These are phyloP conservation scores for Drosophila nikananu DNA, from an alignment of 1,140 invertebrate species.

Conservation along the genomic window DNA sequence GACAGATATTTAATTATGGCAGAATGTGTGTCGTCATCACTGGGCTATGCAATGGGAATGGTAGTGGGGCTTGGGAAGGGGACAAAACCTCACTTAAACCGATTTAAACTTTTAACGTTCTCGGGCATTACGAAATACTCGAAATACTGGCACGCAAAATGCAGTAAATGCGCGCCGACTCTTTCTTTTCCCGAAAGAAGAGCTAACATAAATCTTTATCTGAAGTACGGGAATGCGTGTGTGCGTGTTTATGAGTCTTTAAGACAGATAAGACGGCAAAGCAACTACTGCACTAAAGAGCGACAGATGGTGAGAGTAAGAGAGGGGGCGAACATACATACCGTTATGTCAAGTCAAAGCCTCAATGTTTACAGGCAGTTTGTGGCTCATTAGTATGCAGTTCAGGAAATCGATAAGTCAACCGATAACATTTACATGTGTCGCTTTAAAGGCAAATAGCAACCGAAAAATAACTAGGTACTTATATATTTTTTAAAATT, in stretches of 20 bases:
- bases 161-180: constrained; percentile 17
- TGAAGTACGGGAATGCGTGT: constrained; percentile 55
- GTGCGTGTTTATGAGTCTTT: constrained; percentile 48
- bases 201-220: constrained; percentile 77
- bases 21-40: constrained; percentile 80
- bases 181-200: constrained; percentile 39
- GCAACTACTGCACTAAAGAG: constrained; percentile 37
- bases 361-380: constrained; percentile 23
- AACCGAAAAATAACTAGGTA: no score
- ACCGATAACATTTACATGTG: constrained; percentile 22
- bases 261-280: constrained; percentile 34
- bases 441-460: constrained; percentile 1
- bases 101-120: constrained; percentile 63
- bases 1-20: constrained; percentile 57
- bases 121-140: constrained; percentile 53
- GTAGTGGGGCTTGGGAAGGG: neutral
- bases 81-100: constrained; percentile 51
- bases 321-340: constrained; percentile 20
- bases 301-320: constrained; percentile 2
- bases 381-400: constrained; percentile 46
- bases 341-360: constrained; percentile 48
- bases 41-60: constrained; percentile 19
- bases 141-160: constrained; percentile 31
- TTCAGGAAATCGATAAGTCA: constrained; percentile 48
- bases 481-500: no score